phyloP scores from a whole-genome alignment of 1,140 invertebrate species.

The Cylas formicarius region DNA sequence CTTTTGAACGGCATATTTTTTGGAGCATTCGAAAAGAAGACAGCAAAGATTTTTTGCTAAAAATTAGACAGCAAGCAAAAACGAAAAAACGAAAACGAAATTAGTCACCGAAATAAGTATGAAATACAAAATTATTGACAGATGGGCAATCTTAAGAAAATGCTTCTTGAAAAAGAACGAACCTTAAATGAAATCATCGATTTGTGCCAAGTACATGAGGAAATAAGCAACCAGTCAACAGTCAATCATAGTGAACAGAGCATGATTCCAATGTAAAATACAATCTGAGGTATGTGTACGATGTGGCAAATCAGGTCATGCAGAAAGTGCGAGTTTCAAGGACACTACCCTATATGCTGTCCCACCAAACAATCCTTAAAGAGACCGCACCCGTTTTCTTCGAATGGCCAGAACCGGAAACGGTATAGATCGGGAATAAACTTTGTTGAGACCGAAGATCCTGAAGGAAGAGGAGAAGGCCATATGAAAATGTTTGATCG shows the following conservation, averaged over 20 bases:
- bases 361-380: too few relatives aligned
- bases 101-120: conserved; percentile 29
- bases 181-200: conserved; percentile 26
- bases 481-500: too few relatives aligned
- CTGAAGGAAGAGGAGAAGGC: too few relatives aligned
- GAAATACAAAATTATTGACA: conserved; percentile 31
- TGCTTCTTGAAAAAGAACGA: conserved; percentile 30
- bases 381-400: too few relatives aligned
- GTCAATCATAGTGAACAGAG: background rate
- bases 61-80: conserved; percentile 31
- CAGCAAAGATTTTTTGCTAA: conserved; percentile 25
- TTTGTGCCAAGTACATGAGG: conserved; percentile 19
- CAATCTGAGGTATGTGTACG: conserved; percentile 7
- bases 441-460: too few relatives aligned
- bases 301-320: conserved; percentile 13
- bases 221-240: conserved; percentile 11
- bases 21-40: conserved; percentile 25
- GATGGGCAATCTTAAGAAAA: conserved; percentile 29
- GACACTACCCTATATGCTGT: too few relatives aligned
- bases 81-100: too few relatives aligned
- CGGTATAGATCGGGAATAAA: too few relatives aligned
- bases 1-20: conserved; percentile 35
- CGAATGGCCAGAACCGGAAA: too few relatives aligned
- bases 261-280: background rate
- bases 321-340: too few relatives aligned